These are phyloP conservation scores for Nerophis ophidion DNA, from an alignment of 2,113 vertebrate species.

Conservation along the genomic window DNA sequence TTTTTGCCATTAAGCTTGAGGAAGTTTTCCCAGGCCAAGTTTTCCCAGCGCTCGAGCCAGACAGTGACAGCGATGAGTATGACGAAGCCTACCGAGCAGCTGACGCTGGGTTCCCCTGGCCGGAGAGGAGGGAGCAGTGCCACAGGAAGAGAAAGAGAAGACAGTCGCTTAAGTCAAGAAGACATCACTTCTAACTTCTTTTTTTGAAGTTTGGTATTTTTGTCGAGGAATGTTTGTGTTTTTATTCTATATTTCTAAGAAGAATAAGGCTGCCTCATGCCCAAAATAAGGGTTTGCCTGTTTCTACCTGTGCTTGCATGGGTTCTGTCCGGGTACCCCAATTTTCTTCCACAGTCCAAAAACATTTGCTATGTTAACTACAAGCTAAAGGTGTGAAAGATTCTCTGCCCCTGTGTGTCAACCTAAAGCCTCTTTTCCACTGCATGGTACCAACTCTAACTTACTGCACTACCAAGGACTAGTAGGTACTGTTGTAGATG, in stretches of 20 bases:
- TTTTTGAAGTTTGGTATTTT: not conserved
- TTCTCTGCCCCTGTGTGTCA: not conserved
- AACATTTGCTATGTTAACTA: not conserved
- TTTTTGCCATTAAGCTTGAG: conserved; percentile 82
- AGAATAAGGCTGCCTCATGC: no score
- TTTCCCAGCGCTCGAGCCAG: conserved; percentile 75
- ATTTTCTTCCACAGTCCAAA: not conserved
- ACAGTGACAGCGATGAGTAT: conserved; percentile 86
- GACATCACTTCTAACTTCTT: conserved; percentile 58
- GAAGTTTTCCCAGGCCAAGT: conserved; percentile 80
- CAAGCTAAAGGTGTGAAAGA: not conserved
- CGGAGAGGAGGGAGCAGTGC: conserved; percentile 78
- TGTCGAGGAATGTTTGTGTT: not conserved
- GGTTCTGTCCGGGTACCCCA: not conserved
- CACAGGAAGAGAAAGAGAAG: conserved; percentile 91
- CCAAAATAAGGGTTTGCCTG: not conserved
- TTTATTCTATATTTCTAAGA: not conserved
- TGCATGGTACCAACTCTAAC: no score
- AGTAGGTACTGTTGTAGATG: no score
- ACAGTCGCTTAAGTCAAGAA: conserved; percentile 76
- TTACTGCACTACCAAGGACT: no score
- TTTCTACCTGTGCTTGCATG: not conserved
- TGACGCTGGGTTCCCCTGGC: conserved; percentile 80
- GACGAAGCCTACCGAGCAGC: conserved; percentile 71
- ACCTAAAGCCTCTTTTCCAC: no score